phyloP scores from a whole-genome alignment of 2,113 vertebrate genomes.

The Platysternon megacephalum region DNA sequence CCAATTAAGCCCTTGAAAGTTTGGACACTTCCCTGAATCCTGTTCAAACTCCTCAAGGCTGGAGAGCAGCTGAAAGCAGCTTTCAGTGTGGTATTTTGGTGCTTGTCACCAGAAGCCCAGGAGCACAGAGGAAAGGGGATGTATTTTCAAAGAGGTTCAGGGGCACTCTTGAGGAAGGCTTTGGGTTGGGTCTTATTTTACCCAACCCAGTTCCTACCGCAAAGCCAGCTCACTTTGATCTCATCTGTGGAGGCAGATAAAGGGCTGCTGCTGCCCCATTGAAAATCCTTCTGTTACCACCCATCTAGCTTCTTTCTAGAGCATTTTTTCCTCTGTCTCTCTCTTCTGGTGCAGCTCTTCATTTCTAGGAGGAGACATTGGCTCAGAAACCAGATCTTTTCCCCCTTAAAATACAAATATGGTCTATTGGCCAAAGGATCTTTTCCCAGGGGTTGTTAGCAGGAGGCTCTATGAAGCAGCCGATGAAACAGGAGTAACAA shows the following conservation, averaged over 20 bases:
- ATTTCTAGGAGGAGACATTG: background rate
- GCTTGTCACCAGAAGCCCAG: background rate
- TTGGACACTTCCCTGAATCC: background rate
- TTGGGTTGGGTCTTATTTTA: background rate
- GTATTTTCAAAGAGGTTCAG: background rate
- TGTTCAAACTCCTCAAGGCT: background rate
- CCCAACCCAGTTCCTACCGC: background rate
- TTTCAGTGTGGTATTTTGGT: background rate
- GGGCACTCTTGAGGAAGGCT: background rate
- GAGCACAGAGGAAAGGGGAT: background rate
- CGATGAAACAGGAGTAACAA: conserved; percentile 34
- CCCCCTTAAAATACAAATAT: background rate
- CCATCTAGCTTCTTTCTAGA: background rate
- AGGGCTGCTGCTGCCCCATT: background rate
- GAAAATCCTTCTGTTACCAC: background rate
- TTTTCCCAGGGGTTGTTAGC: conserved; percentile 49
- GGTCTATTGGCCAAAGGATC: conserved; percentile 56
- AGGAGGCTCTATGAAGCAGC: conserved; percentile 45
- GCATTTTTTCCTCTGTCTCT: background rate
- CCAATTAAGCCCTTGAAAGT: background rate
- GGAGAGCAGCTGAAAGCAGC: background rate
- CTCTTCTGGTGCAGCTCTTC: background rate
- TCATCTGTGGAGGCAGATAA: background rate
- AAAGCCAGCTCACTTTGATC: background rate
- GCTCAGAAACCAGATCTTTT: background rate